Evolutionary conservation across 2,113 vertebrate species (phyloP).

Genomic region (Rutilus rutilus): DNA sequence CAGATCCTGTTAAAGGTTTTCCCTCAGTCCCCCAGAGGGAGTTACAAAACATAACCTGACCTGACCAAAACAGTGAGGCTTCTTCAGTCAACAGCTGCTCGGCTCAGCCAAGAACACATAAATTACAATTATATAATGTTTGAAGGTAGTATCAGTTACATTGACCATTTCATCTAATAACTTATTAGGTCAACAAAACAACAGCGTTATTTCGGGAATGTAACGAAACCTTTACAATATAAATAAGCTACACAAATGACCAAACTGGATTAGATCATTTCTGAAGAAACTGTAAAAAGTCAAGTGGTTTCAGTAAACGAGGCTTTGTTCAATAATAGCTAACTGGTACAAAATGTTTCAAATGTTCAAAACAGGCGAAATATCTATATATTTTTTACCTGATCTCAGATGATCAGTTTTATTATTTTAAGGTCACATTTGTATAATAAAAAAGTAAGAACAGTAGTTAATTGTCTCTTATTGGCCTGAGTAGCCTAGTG

Average conservation of each 20-base stretch:
- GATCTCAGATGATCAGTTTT: background rate
- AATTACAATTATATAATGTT: constrained; percentile 35
- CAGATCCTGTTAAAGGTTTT: constrained; percentile 10
- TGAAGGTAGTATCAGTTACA: constrained; percentile 24
- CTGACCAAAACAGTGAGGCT: constrained; percentile 30
- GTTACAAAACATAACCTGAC: constrained; percentile 24
- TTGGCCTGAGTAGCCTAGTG: background rate
- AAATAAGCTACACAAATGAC: background rate
- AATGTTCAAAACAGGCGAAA: background rate
- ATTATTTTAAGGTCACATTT: no score
- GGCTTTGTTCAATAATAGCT: background rate
- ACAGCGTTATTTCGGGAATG: background rate
- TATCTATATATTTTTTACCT: background rate
- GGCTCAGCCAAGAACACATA: constrained; percentile 23
- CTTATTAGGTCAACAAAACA: background rate
- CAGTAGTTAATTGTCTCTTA: no score
- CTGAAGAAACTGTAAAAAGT: background rate
- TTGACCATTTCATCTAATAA: background rate
- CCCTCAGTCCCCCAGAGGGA: background rate
- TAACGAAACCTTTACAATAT: background rate
- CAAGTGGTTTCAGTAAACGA: background rate
- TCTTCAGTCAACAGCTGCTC: constrained; percentile 37
- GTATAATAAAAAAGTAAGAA: no score
- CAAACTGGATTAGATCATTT: background rate
- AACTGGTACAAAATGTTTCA: background rate